Percentiles rank a stretch among this genome's conserved stretches.
Evolutionary conservation across 2,797 vertebrate species (phyloP).

Genomic region (Mus spretus): DNA sequence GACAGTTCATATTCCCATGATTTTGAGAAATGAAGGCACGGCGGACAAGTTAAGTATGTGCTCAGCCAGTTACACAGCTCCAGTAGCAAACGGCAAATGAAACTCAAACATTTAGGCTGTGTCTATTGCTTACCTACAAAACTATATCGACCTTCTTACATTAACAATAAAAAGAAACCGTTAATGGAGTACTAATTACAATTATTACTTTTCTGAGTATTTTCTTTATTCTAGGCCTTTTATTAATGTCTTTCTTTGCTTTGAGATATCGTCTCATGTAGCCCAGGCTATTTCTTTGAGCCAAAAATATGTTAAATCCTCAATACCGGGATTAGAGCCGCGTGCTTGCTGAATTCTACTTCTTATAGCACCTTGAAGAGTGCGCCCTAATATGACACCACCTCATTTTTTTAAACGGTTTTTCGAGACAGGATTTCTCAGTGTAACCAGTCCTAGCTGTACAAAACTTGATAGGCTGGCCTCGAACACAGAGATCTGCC

Average conservation of each 20-base stretch:
- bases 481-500: not conserved
- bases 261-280: not conserved
- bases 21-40: not conserved
- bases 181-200: not conserved
- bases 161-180: not conserved
- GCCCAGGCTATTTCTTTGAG: not conserved
- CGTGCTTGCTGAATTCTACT: not conserved
- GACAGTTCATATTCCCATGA: not conserved
- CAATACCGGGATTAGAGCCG: not conserved
- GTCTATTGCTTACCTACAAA: not conserved
- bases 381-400: not conserved
- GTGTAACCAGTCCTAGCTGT: not conserved
- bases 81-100: not conserved
- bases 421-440: not conserved
- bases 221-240: not conserved
- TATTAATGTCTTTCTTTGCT: not conserved
- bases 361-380: not conserved
- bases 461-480: not conserved
- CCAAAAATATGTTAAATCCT: not conserved
- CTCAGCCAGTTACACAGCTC: conserved; percentile 30
- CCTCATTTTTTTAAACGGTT: not conserved
- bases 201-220: not conserved
- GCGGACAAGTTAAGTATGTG: conserved; percentile 43
- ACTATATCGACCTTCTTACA: not conserved
- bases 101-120: not conserved